Evolutionary conservation across 1,140 invertebrate species (phyloP).

Genomic region (Belonocnema kinseyi): DNA sequence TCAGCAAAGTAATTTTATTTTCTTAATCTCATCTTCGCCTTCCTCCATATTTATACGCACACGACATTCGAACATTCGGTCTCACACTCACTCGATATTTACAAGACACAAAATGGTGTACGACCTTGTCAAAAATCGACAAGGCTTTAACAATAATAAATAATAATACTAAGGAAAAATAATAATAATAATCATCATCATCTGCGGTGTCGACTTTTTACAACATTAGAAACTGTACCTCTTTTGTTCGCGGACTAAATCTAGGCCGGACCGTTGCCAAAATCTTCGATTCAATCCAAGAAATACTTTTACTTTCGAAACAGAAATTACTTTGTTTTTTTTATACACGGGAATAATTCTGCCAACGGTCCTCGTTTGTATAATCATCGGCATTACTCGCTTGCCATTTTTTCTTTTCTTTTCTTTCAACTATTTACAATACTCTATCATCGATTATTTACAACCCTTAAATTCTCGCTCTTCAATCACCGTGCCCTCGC

Average conservation of each 20-base stretch:
- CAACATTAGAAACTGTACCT: slow-evolving; percentile 16
- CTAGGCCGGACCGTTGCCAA: slow-evolving; percentile 11
- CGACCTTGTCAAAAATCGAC: slow-evolving; percentile 1
- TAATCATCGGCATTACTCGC: slow-evolving; percentile 19
- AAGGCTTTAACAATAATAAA: slow-evolving; percentile 21
- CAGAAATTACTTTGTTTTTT: not conserved
- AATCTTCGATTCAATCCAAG: not conserved
- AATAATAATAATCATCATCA: slow-evolving; percentile 22
- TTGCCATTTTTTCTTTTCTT: not conserved
- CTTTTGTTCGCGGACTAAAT: not conserved
- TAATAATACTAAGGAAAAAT: slow-evolving; percentile 11
- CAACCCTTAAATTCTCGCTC: not conserved
- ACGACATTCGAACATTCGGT: slow-evolving; percentile 22
- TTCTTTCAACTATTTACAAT: slow-evolving; percentile 28
- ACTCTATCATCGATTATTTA: slow-evolving; percentile 15
- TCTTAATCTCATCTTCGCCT: slow-evolving; percentile 49
- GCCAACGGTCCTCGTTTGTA: slow-evolving; percentile 2
- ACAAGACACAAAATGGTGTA: slow-evolving; percentile 13
- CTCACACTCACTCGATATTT: slow-evolving; percentile 33
- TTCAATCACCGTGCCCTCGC: not conserved
- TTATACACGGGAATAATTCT: not conserved
- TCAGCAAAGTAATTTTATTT: slow-evolving; percentile 71
- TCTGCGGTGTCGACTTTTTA: slow-evolving; percentile 12
- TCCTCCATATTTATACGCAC: slow-evolving; percentile 22
- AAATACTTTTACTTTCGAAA: not conserved